Evolutionary conservation across 2,113 vertebrate genomes (phyloP).

Genomic region (Telmatochromis sp.): DNA sequence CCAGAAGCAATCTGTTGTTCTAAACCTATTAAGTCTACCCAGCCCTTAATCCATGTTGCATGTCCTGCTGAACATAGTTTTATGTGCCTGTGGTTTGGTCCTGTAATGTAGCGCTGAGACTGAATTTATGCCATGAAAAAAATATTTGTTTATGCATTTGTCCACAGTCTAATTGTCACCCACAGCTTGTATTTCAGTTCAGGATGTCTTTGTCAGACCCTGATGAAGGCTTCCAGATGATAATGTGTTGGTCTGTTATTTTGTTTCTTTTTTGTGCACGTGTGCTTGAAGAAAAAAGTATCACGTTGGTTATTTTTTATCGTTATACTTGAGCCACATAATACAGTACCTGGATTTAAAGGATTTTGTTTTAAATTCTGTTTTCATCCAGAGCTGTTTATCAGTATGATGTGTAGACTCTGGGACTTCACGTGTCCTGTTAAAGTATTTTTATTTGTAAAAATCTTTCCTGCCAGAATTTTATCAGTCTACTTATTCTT

Average conservation of each 20-base stretch:
- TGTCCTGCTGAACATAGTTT: background rate
- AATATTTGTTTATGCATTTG: background rate
- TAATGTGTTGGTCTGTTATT: background rate
- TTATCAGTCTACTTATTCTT: background rate
- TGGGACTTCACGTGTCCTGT: background rate
- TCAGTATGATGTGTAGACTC: background rate
- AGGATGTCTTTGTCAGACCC: background rate
- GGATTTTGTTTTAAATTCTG: background rate
- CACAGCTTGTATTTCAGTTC: background rate
- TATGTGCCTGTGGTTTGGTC: background rate
- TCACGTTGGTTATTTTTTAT: background rate
- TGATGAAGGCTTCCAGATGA: background rate
- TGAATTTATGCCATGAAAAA: background rate
- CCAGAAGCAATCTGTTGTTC: slow-evolving; percentile 7
- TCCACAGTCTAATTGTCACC: background rate
- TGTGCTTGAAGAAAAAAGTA: background rate
- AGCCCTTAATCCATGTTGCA: slow-evolving; percentile 11
- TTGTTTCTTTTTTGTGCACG: background rate
- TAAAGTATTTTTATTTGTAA: background rate
- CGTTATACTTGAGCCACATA: background rate
- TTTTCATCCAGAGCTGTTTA: background rate
- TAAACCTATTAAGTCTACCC: slow-evolving; percentile 46
- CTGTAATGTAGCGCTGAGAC: background rate
- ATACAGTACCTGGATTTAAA: background rate
- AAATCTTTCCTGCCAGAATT: background rate